Percentiles rank a stretch among this genome's conserved stretches.
Conservation (phyloP, 2,888 invertebrate genomes). For the Craniophora ligustri region DNA sequence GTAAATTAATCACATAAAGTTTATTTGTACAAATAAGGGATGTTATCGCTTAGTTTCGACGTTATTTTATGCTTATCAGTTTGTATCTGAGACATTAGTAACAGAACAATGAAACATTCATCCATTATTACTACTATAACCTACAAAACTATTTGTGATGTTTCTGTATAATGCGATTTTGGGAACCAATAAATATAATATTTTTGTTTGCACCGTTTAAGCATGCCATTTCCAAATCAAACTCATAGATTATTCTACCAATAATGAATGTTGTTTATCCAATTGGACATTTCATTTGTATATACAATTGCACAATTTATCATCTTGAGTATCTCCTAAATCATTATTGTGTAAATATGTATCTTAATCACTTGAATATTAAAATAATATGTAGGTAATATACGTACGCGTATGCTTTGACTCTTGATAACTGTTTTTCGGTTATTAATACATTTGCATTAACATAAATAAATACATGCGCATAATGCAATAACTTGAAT, state of each 20-base stretch:
- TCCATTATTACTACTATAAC: no score
- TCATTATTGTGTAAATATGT: constrained; percentile 31
- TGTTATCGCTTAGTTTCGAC: constrained; percentile 16
- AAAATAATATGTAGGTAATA: constrained; percentile 20
- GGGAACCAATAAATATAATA: constrained; percentile 16
- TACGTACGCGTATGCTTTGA: constrained; percentile 7
- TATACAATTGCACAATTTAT: constrained; percentile 25
- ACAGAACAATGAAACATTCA: constrained; percentile 22
- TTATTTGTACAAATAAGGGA: constrained; percentile 14
- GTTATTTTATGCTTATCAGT: constrained; percentile 15
- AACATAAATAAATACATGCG: constrained; percentile 27
- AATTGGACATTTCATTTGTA: constrained; percentile 21
- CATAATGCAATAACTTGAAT: constrained; percentile 43
- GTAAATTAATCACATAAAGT: constrained; percentile 3
- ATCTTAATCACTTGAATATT: constrained; percentile 38
- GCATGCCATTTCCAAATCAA: constrained; percentile 28
- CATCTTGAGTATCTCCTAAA: constrained; percentile 37
- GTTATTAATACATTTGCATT: constrained; percentile 41
- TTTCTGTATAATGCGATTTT: constrained; percentile 27
- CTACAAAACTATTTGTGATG: no score
- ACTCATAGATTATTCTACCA: constrained; percentile 27
- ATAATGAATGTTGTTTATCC: constrained; percentile 29
- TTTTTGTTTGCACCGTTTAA: constrained; percentile 25
- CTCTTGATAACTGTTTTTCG: constrained; percentile 42
- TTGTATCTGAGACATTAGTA: constrained; percentile 16